Evolutionary conservation across 2,888 invertebrate genomes (phyloP).

Genomic region (Andrena bicolor): DNA sequence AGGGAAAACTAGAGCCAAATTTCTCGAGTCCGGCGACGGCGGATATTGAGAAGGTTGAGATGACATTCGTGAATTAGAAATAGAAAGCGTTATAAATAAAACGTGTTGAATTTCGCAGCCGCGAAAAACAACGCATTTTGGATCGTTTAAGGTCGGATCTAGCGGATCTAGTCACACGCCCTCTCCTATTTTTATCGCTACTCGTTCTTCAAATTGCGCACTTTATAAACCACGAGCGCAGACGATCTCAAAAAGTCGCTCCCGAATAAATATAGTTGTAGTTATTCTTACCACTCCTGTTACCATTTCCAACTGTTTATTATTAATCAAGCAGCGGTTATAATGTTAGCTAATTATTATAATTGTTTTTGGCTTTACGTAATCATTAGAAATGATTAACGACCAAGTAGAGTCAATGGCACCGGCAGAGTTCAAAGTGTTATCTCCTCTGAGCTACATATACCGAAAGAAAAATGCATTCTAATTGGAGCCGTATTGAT

Average conservation of each 20-base stretch:
- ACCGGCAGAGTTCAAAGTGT: conserved; percentile 33
- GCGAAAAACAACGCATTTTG: conserved; percentile 55
- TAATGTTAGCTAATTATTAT: not conserved
- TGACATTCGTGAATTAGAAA: conserved; percentile 61
- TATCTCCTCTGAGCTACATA: conserved; percentile 17
- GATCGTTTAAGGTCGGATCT: conserved; percentile 4
- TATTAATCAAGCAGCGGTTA: not conserved
- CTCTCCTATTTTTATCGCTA: conserved; percentile 38
- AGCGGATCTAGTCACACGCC: not conserved
- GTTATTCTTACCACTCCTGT: not conserved
- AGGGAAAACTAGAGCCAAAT: conserved; percentile 57
- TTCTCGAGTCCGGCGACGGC: conserved; percentile 4
- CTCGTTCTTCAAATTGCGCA: conserved; percentile 1
- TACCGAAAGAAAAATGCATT: conserved; percentile 30
- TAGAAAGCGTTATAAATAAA: conserved; percentile 70
- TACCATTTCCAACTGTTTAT: not conserved
- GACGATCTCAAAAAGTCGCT: not conserved
- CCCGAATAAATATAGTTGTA: not conserved
- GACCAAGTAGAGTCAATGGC: conserved; percentile 19
- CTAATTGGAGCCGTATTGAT: conserved; percentile 3
- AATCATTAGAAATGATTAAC: conserved; percentile 7
- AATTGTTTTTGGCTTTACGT: conserved; percentile 12
- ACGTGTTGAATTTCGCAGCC: conserved; percentile 51
- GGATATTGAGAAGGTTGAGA: not conserved
- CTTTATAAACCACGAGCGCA: not conserved